These are phyloP conservation scores for Asobara japonica DNA, from an alignment of 1,140 invertebrate genomes.

Conservation along the genomic window DNA sequence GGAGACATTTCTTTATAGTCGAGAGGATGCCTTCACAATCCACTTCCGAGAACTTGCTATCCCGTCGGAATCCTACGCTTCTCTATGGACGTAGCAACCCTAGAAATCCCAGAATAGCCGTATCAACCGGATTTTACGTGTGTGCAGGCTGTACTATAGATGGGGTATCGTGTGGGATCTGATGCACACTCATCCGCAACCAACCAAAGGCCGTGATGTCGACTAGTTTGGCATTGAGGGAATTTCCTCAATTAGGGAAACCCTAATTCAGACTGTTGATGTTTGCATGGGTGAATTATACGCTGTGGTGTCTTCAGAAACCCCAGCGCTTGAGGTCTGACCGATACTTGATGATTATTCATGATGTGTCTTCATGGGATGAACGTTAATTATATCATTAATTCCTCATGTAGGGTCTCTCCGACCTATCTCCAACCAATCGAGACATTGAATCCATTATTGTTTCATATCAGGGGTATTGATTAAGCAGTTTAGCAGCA, in stretches of 20 bases:
- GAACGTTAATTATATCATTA: too few relatives aligned
- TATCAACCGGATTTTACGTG: background rate
- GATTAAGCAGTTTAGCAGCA: too few relatives aligned
- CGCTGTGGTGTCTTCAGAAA: too few relatives aligned
- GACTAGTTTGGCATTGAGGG: background rate
- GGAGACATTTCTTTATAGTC: background rate
- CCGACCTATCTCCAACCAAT: too few relatives aligned
- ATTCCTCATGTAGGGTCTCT: too few relatives aligned
- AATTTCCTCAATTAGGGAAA: constrained; percentile 24
- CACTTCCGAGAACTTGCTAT: background rate
- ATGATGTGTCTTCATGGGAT: too few relatives aligned
- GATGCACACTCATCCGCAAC: constrained; percentile 19
- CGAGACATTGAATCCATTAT: too few relatives aligned
- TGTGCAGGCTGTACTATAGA: background rate
- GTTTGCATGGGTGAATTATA: background rate
- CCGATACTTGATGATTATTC: too few relatives aligned
- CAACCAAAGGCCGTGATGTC: constrained; percentile 22
- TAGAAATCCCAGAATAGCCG: constrained; percentile 15
- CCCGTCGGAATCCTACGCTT: background rate
- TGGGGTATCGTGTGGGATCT: background rate
- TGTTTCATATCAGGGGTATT: too few relatives aligned
- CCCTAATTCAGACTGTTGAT: background rate
- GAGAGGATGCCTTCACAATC: constrained; percentile 4
- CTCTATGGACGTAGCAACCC: background rate
- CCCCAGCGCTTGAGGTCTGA: too few relatives aligned